phyloP scores from a whole-genome alignment of 2,113 vertebrate species.

The Lycocorax pyrrhopterus region DNA sequence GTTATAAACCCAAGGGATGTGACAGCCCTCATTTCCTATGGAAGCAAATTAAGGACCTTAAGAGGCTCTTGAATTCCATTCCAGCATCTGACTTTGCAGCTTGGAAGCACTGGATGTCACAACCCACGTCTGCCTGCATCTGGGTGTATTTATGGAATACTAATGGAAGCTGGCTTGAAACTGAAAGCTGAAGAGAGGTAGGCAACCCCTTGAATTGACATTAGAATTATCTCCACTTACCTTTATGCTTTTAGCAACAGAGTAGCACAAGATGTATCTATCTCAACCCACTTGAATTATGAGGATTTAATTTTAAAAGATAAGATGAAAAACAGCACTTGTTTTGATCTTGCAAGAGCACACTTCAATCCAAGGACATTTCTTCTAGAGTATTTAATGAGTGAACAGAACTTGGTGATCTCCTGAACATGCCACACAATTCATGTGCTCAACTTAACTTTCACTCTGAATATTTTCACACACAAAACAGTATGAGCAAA shows the following conservation, averaged over 20 bases:
- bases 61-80: constrained; percentile 7
- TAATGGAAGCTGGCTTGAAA: background rate
- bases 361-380: background rate
- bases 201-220: background rate
- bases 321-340: background rate
- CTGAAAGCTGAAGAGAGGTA: background rate
- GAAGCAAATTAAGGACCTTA: background rate
- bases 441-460: background rate
- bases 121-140: background rate
- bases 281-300: background rate
- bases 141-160: background rate
- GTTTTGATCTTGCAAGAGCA: background rate
- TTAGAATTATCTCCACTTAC: background rate
- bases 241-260: background rate
- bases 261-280: background rate
- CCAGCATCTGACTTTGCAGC: background rate
- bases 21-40: background rate
- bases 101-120: background rate
- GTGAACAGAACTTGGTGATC: background rate
- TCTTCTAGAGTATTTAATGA: background rate
- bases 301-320: background rate
- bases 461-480: background rate
- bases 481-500: background rate
- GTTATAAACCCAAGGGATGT: background rate
- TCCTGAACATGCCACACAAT: background rate